A percentile compares a stretch with the other conserved stretches of the same genome.
phyloP scores from a whole-genome alignment of 2,888 invertebrate genomes.

The Noctua comes region DNA sequence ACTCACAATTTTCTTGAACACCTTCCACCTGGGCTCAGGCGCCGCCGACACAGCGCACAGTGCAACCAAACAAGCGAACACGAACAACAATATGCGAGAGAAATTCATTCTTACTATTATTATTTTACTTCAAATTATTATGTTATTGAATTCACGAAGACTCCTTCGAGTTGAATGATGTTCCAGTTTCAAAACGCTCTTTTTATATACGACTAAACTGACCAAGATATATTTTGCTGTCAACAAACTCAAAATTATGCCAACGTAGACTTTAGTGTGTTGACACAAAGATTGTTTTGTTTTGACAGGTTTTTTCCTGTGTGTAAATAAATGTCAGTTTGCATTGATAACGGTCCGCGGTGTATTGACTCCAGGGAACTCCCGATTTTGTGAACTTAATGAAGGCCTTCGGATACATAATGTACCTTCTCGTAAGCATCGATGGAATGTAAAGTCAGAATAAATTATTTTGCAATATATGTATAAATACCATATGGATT shows the following conservation, averaged over 20 bases:
- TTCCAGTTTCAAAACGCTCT: conserved; percentile 6
- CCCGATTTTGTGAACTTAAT: conserved; percentile 34
- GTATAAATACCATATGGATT: background rate
- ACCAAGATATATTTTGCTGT: background rate
- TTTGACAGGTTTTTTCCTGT: background rate
- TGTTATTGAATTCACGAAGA: conserved; percentile 20
- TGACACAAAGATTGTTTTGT: background rate
- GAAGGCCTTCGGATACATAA: background rate
- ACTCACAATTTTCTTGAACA: conserved; percentile 82
- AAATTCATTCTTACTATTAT: conserved; percentile 76
- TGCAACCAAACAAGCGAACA: conserved; percentile 74
- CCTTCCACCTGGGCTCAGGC: conserved; percentile 77
- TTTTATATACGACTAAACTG: conserved; percentile 43
- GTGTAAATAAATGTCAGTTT: conserved; percentile 1
- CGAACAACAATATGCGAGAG: conserved; percentile 73
- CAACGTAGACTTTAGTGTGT: conserved; percentile 8
- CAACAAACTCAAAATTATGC: background rate
- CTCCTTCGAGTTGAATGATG: conserved; percentile 51
- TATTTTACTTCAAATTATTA: conserved; percentile 31
- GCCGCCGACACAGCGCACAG: conserved; percentile 73
- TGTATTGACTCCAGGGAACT: conserved; percentile 45
- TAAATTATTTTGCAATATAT: background rate
- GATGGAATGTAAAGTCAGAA: background rate
- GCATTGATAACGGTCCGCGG: conserved; percentile 33
- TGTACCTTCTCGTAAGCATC: background rate